Base-by-base conservation (phyloP, 2,888 invertebrate genomes). In the Blomia tropicalis region DNA sequence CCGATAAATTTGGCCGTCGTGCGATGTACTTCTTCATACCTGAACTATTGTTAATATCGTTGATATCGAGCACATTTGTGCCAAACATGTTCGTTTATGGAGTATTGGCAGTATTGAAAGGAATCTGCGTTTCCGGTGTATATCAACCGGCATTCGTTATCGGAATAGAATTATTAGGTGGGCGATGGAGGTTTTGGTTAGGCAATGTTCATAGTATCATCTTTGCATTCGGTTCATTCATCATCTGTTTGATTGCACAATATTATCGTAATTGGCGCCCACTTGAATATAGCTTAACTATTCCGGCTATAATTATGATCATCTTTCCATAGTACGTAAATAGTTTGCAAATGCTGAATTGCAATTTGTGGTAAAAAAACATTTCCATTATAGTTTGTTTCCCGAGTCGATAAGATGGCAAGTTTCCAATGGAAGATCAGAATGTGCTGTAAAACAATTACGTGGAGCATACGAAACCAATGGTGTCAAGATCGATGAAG, bases 361-460 rank as follows among this genome's bases (percentile, higher is more conserved):
- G n/a, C 23, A 4, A 53, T 44, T 44, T 22, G 2, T 14, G 25
- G 36, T 2, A 30, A 53, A n/a, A 22, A 2, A 4, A 1, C 11
- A 56, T 25, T 14, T 1, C 53, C 23, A 17, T 2, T 1, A 25
- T 23, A 62, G 62, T 30, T 11, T 62, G 19, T 62, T 62, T 14
- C 58, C 62, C 2, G 62, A 62, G 19, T 62, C 62, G 3, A 43
- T 62, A 29, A 41, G 62, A 2, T 62, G 62, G 62, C 62, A 62
- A 36, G 3, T 25, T n/a, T 47, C 62, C 1, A 43, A 58, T 17
- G 58, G 58, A 4, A 43, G 58, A 41, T n/a, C 31, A 23, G 2
- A 3, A 17, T 27, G 27, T 5, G 62, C 62, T 3, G n/a, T 62
- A 1, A 31, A 31, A 14, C 30, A 43, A 4, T 19, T 62, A 7